These are phyloP conservation scores for Bhutanitis thaidina DNA, from an alignment of 2,888 invertebrate species.

Conservation along the genomic window DNA sequence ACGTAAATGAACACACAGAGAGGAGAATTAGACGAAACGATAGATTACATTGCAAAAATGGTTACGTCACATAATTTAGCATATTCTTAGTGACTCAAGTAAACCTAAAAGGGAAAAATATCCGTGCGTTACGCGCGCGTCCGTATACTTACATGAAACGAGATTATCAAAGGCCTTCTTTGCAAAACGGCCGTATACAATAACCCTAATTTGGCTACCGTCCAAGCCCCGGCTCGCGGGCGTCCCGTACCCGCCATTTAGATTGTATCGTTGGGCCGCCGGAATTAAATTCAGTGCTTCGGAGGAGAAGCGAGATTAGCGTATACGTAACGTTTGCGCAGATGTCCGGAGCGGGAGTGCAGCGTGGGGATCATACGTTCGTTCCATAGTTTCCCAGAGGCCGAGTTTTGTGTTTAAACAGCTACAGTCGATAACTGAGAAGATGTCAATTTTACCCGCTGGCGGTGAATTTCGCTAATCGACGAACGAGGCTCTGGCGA, in stretches of 20 bases:
- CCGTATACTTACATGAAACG: constrained; percentile 24
- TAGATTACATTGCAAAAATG: no score
- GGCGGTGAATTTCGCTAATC: no score
- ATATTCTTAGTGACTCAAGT: constrained; percentile 5
- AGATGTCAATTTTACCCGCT: no score
- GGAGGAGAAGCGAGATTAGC: constrained; percentile 27
- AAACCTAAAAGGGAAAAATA: constrained; percentile 9
- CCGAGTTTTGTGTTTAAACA: no score
- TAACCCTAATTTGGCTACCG: constrained; percentile 29
- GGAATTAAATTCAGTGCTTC: constrained; percentile 31
- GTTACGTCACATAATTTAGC: constrained; percentile 3
- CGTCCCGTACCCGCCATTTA: constrained; percentile 27
- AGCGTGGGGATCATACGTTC: not conserved
- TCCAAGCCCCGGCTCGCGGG: constrained; percentile 23
- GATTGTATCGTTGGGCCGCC: constrained; percentile 30
- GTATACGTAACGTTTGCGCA: constrained; percentile 17
- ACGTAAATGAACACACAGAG: no score
- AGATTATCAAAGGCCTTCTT: constrained; percentile 21
- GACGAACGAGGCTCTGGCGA: no score
- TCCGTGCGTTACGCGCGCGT: constrained; percentile 12
- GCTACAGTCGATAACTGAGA: no score
- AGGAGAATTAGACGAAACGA: no score
- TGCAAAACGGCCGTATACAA: constrained; percentile 23
- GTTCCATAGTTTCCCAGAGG: not conserved
- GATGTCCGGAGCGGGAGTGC: constrained; percentile 2